Evolutionary conservation across 2,797 vertebrate species (phyloP), one percentile per base, ranked within the genome.

Genomic region (Champsocephalus esox): DNA sequence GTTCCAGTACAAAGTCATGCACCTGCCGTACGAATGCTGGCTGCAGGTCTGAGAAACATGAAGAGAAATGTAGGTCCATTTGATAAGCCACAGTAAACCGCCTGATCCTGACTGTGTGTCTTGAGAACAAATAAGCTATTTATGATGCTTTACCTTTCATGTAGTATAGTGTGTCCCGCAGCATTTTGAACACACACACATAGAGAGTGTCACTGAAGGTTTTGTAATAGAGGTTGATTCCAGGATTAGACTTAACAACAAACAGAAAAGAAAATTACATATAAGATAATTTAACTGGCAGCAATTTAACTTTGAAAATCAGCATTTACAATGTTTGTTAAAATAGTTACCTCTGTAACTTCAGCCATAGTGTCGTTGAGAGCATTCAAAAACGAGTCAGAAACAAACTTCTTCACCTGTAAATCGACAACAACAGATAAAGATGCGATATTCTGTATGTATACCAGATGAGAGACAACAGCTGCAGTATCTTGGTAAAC

Each of bases 151-250:
- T 91, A 99, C 98, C 97, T 95, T 96, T 98, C 95, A 98, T 96
- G 86, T 97, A 94, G 85, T 99, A 97, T 10, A 99, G 92, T 0
- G 97, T 98, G 88, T 99, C 98, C 56, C 98, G 95, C 70, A 99
- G 95, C 98, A 99, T 99, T 95, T 99, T 99, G 93, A 99, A 99
- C 86, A 97, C 95, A 80, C 96, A 96, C 84, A 99, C 96, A 16
- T 99, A 98, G 32, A 99, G 94, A 50, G 97, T 94, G 69, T 99
- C 97, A 73, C 97, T 98, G 94, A 98, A 98, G 19, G 94, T 88
- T 91, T 96, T 96, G 70, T 99, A 99, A 84, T 94, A 95, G 59
- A 98, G 92, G 75, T 96, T 96, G 68, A 92, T 70, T 66, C 89
- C 92, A 74, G 95, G 89, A 91, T 95, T 95, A 2, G 44, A 90